Percentiles rank a stretch among this genome's conserved stretches.
Evolutionary conservation across 2,888 invertebrate genomes (phyloP).

Genomic region (Tethea ocularis): DNA sequence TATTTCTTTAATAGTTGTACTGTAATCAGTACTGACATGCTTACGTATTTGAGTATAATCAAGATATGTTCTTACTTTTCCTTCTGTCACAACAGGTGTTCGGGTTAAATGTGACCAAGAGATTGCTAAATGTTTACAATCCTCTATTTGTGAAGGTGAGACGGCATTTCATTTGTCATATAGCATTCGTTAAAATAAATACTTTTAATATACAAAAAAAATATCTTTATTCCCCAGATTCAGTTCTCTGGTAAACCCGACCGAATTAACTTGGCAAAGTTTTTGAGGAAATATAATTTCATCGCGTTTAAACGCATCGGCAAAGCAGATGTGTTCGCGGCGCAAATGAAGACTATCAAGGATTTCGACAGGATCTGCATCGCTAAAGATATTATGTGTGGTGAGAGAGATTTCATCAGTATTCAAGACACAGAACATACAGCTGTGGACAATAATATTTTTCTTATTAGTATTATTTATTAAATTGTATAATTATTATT

Average conservation of each 20-base stretch:
- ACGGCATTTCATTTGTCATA: not conserved
- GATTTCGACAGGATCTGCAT: slow-evolving; percentile 55
- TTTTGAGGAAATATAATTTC: slow-evolving; percentile 51
- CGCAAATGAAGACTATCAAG: slow-evolving; percentile 42
- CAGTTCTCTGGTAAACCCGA: slow-evolving; percentile 52
- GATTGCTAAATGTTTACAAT: slow-evolving; percentile 60
- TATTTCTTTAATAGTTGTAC: no score
- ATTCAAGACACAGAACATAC: no score
- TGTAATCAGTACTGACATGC: no score
- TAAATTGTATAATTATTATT: no score
- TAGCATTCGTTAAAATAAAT: no score
- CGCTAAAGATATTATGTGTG: slow-evolving; percentile 42
- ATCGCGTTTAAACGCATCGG: slow-evolving; percentile 47
- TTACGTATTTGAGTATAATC: no score
- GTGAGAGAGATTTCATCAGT: slow-evolving; percentile 33
- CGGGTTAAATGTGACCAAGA: slow-evolving; percentile 62
- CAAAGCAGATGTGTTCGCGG: slow-evolving; percentile 44
- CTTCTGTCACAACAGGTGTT: slow-evolving; percentile 51
- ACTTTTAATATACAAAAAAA: not conserved
- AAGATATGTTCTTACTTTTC: not conserved
- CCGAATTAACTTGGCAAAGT: slow-evolving; percentile 40
- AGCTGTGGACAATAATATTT: no score
- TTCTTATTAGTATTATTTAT: no score
- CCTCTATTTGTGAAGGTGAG: slow-evolving; percentile 62
- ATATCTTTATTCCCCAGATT: slow-evolving; percentile 36